phyloP scores from a whole-genome alignment of 2,113 vertebrate genomes.

The Synchiropus splendidus region DNA sequence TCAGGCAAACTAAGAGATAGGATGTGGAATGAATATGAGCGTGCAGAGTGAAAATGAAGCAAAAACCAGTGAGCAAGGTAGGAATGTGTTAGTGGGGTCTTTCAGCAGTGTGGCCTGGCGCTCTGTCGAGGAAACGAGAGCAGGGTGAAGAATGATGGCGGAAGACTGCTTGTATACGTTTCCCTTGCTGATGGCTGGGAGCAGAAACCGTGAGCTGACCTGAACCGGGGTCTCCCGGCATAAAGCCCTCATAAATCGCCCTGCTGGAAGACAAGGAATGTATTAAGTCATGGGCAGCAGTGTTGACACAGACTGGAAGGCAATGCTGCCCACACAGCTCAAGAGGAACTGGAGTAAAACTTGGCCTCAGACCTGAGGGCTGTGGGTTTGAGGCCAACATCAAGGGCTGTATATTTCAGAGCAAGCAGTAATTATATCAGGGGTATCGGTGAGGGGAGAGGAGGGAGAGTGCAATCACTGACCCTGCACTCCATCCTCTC shows the following conservation, averaged over 20 bases:
- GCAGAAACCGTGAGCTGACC: conserved; percentile 37
- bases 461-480: conserved; percentile 6
- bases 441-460: conserved; percentile 9
- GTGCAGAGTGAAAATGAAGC: neutral
- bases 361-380: conserved; percentile 37
- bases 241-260: conserved; percentile 42
- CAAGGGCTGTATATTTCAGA: conserved; percentile 34
- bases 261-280: conserved; percentile 33
- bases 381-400: conserved; percentile 45
- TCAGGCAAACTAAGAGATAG: too few species aligned
- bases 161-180: conserved; percentile 15
- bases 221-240: conserved; percentile 36
- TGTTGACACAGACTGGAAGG: conserved; percentile 51
- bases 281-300: conserved; percentile 38
- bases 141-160: conserved; percentile 39
- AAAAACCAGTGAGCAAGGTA: conserved; percentile 12
- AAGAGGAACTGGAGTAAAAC: conserved; percentile 24
- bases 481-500: conserved; percentile 10
- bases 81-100: conserved; percentile 34
- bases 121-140: conserved; percentile 28
- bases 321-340: conserved; percentile 29
- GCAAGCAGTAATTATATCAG: conserved; percentile 30
- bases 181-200: conserved; percentile 17
- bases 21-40: too few species aligned
- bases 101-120: conserved; percentile 17